Conservation (phyloP, 2,113 vertebrate species). For the Colistium nudipinnis region DNA sequence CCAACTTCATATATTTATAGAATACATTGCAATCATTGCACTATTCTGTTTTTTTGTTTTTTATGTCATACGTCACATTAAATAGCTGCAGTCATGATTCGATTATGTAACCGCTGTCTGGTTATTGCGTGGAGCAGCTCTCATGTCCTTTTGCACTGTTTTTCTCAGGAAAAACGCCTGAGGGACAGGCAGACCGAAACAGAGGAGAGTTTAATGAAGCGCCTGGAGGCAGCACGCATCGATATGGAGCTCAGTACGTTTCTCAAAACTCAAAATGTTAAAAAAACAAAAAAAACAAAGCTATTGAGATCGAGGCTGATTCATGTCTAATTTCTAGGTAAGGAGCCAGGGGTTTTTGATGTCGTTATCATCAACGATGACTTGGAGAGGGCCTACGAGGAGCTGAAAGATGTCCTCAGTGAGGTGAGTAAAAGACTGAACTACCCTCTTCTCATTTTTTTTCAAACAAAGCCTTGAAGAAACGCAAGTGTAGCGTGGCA, state of each 20-base stretch:
- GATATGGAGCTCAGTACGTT: constrained; percentile 95
- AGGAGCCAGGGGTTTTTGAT: constrained; percentile 93
- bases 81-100: neutral
- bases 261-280: neutral
- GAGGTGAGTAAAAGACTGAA: constrained; percentile 81
- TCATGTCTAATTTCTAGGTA: constrained; percentile 76
- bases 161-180: constrained; percentile 88
- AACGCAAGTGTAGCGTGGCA: neutral
- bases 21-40: neutral
- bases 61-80: neutral
- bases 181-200: constrained; percentile 91
- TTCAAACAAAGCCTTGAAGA: too few species aligned
- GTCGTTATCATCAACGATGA: constrained; percentile 91
- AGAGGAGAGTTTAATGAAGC: constrained; percentile 89
- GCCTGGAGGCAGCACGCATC: constrained; percentile 83
- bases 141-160: neutral
- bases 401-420: constrained; percentile 85
- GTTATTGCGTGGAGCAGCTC: neutral
- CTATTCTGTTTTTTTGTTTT: neutral
- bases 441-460: neutral
- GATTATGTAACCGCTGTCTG: neutral
- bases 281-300: neutral
- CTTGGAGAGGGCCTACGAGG: constrained; percentile 87
- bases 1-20: neutral
- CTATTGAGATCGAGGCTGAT: neutral